These are phyloP conservation scores for Bungarus multicinctus DNA, from an alignment of 2,113 vertebrate genomes.

Conservation along the genomic window DNA sequence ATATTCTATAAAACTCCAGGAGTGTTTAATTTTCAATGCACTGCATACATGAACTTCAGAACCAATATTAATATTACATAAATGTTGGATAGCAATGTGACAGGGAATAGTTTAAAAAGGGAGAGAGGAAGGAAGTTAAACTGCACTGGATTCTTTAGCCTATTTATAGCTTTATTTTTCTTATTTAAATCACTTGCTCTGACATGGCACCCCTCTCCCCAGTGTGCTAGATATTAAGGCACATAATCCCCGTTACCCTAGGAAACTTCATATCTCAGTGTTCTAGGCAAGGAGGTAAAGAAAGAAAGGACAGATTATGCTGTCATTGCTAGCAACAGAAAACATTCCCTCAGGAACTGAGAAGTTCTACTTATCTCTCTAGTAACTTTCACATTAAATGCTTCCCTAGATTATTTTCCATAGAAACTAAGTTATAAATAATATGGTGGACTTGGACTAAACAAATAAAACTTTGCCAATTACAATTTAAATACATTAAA, in stretches of 20 bases:
- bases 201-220: not conserved
- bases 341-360: not conserved
- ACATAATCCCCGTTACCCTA: not conserved
- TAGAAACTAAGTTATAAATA: not conserved
- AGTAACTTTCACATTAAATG: not conserved
- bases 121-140: not conserved
- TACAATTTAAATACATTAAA: not conserved
- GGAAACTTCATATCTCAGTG: not conserved
- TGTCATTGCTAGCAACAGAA: not conserved
- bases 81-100: not conserved
- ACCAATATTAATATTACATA: not conserved
- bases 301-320: not conserved
- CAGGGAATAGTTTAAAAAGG: not conserved
- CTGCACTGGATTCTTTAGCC: not conserved
- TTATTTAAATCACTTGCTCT: not conserved
- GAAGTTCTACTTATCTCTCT: not conserved
- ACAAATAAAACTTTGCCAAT: not conserved
- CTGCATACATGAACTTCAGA: not conserved
- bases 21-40: not conserved
- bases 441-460: not conserved
- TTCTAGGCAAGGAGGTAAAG: not conserved
- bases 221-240: not conserved
- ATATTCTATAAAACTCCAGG: not conserved
- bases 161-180: not conserved
- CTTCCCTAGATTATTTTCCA: not conserved